Evolutionary conservation across 2,888 invertebrate species (phyloP), one percentile per base, ranked within the genome.

Genomic region (Caenorhabditis doughertyi): DNA sequence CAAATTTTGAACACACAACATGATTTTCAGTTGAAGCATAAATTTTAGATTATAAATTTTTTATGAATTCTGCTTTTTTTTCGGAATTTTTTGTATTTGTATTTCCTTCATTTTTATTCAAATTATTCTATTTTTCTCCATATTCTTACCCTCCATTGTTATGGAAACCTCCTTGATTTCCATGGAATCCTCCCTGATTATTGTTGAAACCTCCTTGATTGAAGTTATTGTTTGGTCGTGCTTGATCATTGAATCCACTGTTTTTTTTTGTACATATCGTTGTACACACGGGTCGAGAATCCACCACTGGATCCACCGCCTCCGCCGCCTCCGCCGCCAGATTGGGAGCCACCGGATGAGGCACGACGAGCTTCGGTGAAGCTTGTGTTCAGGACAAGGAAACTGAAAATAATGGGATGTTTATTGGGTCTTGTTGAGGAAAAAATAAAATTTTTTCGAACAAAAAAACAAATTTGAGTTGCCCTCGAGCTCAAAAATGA

Each of bases 291-390:
- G 25, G n/a, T n/a, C n/a, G n/a, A n/a, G n/a, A n/a, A n/a, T 65
- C 81, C 81, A 11, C 42, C 42, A 42, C 42, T 27, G 76, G 53
- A 67, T 39, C 51, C 51, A 21, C 64, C 64, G n/a, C 39, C 58
- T 3, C 71, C 55, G 29, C 65, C 65, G 2, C 65, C 65, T 16
- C 55, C 60, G 11, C 42, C 65, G 21, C 62, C 39, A 7, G 68
- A 53, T 27, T 70, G 39, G 23, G 70, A 62, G 18, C 68, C 71
- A 9, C 65, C 65, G 3, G 47, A 29, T 1, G 51, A 49, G 16
- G 82, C 49, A 39, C 82, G 58, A 18, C 82, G 77, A 21, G 82
- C 82, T n/a, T 82, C 82, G 62, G 72, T 72, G 5, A 72, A 67
- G 0, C 72, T 72, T 0, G 82, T 39, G 7, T 73, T 67, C 8